phyloP scores from a whole-genome alignment of 2,113 vertebrate species.

The Dicentrarchus labrax region DNA sequence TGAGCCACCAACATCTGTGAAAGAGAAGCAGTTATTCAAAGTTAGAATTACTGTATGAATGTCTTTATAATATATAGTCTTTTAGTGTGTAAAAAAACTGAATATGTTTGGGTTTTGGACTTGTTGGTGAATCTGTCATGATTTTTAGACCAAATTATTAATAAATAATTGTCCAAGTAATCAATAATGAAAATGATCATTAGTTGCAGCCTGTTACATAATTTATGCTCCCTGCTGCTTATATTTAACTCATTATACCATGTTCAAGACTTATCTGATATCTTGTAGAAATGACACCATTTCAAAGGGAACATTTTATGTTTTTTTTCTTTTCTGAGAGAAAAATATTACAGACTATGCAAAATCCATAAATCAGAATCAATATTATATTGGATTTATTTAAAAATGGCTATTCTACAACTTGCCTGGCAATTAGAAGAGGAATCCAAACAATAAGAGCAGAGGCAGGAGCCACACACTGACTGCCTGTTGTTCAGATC shows the following conservation, averaged over 20 bases:
- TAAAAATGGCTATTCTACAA: background rate
- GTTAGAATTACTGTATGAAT: background rate
- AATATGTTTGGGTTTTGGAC: background rate
- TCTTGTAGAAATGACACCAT: background rate
- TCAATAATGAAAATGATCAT: background rate
- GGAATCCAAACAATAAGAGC: conserved; percentile 20
- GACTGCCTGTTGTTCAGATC: conserved; percentile 20
- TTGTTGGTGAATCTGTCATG: no score
- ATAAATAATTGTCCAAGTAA: background rate
- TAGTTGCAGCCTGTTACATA: background rate
- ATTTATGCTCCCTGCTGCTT: background rate
- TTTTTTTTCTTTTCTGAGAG: background rate
- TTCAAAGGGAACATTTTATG: background rate
- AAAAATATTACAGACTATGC: background rate
- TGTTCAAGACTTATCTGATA: background rate
- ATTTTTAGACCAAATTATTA: background rate
- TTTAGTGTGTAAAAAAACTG: no score
- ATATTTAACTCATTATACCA: background rate
- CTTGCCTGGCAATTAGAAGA: conserved; percentile 14
- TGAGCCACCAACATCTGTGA: conserved; percentile 26
- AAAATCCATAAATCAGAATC: background rate
- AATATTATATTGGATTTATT: background rate
- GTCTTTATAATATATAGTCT: background rate
- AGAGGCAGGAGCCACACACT: conserved; percentile 46
- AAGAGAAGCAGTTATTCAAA: conserved; percentile 8